phyloP scores from a whole-genome alignment of 2,797 vertebrate genomes.

The Trichosurus vulpecula region DNA sequence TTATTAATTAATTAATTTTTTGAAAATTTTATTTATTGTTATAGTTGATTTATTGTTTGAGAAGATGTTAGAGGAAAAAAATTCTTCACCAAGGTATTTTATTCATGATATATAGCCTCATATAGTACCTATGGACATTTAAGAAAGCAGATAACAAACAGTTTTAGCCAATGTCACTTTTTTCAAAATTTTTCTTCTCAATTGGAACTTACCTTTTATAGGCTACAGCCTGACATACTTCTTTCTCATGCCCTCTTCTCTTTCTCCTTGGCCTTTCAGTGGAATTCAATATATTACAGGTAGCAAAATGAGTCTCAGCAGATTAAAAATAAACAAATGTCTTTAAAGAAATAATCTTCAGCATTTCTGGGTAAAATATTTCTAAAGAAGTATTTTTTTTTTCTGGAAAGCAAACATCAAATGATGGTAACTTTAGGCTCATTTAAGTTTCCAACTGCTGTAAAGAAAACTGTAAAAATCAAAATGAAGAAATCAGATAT shows the following conservation, averaged over 20 bases:
- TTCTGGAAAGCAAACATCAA: conserved; percentile 69
- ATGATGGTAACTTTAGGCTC: conserved; percentile 67
- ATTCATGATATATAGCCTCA: not conserved
- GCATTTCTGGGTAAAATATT: conserved; percentile 56
- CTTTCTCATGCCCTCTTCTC: not conserved
- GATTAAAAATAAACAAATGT: not conserved
- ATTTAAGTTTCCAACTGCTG: conserved; percentile 60
- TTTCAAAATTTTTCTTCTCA: not conserved
- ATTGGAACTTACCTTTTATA: not conserved
- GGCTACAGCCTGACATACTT: not conserved
- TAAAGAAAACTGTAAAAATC: conserved; percentile 75
- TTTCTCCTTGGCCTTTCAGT: not conserved
- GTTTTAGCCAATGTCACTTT: not conserved
- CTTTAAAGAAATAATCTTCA: conserved; percentile 52
- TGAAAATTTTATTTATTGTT: not conserved
- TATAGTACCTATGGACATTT: not conserved
- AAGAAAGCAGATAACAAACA: not conserved
- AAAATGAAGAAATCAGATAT: conserved; percentile 77
- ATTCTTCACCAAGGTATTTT: not conserved
- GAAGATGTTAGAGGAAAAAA: not conserved
- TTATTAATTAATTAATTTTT: not conserved
- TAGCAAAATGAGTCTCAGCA: conserved; percentile 21
- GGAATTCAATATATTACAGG: not conserved
- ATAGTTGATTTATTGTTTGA: not conserved
- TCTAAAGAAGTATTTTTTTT: conserved; percentile 25